Evolutionary conservation across 2,797 vertebrate species (phyloP).

Genomic region (Galaxias olidus): DNA sequence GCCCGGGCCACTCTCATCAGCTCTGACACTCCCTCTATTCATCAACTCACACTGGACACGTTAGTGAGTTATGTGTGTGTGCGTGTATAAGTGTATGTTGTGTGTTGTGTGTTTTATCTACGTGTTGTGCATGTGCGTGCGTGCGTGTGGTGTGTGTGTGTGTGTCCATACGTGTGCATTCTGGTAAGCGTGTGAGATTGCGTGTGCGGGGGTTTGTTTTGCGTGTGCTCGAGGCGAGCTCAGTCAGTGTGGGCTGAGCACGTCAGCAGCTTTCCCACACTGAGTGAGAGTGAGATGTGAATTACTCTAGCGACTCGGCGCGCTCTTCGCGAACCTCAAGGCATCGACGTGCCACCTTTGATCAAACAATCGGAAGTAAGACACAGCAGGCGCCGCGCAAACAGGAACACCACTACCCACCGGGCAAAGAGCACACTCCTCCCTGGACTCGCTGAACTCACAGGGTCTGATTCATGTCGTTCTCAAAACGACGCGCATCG

Average conservation of each 20-base stretch:
- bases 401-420: conserved; percentile 28
- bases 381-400: conserved; percentile 26
- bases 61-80: conserved; percentile 16
- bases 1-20: conserved; percentile 49
- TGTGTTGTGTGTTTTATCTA: background rate
- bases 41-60: conserved; percentile 28
- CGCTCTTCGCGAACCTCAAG: conserved; percentile 27
- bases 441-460: background rate
- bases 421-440: conserved; percentile 12
- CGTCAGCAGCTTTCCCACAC: conserved; percentile 15
- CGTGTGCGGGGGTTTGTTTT: too few species aligned
- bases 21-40: conserved; percentile 26
- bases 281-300: conserved; percentile 23
- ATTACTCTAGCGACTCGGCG: conserved; percentile 21
- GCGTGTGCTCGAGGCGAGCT: conserved; percentile 23
- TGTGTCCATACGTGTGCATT: background rate
- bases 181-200: conserved; percentile 4
- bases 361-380: conserved; percentile 31
- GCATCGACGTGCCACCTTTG: conserved; percentile 26
- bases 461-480: too few species aligned
- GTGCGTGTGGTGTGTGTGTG: background rate
- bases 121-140: too few species aligned
- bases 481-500: too few species aligned
- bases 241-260: background rate
- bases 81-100: conserved; percentile 11